Evolutionary conservation across 1,140 invertebrate species (phyloP).

Genomic region (Cyclina sinensis): DNA sequence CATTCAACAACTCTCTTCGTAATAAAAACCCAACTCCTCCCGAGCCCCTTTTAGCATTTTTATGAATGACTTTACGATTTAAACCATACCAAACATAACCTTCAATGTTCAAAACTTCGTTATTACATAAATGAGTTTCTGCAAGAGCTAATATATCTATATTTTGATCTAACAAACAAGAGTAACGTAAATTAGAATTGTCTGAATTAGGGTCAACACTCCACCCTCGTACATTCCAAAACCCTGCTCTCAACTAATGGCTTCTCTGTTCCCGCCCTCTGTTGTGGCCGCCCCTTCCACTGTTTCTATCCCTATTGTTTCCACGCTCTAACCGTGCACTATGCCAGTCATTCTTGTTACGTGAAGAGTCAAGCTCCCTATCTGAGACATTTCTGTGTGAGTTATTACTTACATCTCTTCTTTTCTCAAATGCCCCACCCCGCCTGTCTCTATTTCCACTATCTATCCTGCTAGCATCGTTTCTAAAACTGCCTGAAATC

Average conservation of each 20-base stretch:
- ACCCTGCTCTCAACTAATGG: no score
- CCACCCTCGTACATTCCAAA: slow-evolving; percentile 38
- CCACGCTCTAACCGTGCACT: neutral
- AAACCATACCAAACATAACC: slow-evolving; percentile 39
- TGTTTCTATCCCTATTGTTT: neutral
- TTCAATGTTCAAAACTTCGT: slow-evolving; percentile 13
- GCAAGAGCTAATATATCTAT: slow-evolving; percentile 41
- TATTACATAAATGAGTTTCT: slow-evolving; percentile 29
- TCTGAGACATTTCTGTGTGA: neutral
- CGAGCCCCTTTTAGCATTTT: slow-evolving; percentile 37
- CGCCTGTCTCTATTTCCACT: neutral
- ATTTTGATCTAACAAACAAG: slow-evolving; percentile 30
- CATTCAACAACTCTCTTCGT: neutral
- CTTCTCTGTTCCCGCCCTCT: no score
- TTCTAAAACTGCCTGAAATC: neutral
- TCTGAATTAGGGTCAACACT: slow-evolving; percentile 26
- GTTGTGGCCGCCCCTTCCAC: neutral
- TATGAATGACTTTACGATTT: slow-evolving; percentile 24
- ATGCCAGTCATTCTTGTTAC: neutral
- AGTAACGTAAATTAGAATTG: slow-evolving; percentile 38
- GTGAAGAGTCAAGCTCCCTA: neutral
- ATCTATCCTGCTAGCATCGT: no score
- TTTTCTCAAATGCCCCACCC: neutral
- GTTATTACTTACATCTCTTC: neutral
- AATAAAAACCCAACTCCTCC: slow-evolving; percentile 49